Evolutionary conservation across 2,113 vertebrate genomes (phyloP), one percentile per base, ranked within the genome.

Genomic region (Herpetotheres cachinnans): DNA sequence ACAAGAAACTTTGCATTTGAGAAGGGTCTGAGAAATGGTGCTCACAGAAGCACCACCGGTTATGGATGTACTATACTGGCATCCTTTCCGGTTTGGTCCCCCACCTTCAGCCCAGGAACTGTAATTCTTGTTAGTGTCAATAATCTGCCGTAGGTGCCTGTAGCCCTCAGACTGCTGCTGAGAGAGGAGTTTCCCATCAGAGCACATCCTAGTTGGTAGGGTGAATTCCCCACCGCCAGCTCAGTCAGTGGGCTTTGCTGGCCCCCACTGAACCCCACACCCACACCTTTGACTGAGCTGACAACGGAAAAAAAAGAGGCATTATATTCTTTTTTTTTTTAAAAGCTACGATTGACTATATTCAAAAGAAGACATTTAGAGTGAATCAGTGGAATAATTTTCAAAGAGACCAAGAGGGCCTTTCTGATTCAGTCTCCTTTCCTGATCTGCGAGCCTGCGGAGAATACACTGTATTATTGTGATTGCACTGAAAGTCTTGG

Each of bases 91-190:
- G 69, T 93, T 96, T 70, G 70, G 80, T 80, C 78, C 38, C 71
- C 66, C 87, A 85, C 81, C 95, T 97, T 93, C 88, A 46, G 89
- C 89, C 84, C 46, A 3, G 63, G 95, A 92, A 40, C 94, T 94
- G 25, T 78, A 89, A 83, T 86, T 97, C 90, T 86, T 20, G 4
- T 29, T 71, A 55, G 82, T 83, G 93, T 90, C 32, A 40, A 85
- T 97, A 91, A 95, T 70, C 86, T 74, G 74, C 76, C 8, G 2
- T 74, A 79, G 91, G 70, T 88, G 85, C 66, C 2, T 34, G 30
- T 59, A 9, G 2, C 44, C 86, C 69, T 42, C 84, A 55, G 86
- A 7, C 84, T 96, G 95, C 84, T 94, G 82, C 71, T 67, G 54
- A 27, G 47, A 70, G 55, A n/a, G 30, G 42, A 49, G 16, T 59